Percentiles rank a stretch among this genome's conserved stretches.
These are phyloP conservation scores for Drosophila albomicans DNA, from an alignment of 1,140 invertebrate genomes.

Conservation along the genomic window DNA sequence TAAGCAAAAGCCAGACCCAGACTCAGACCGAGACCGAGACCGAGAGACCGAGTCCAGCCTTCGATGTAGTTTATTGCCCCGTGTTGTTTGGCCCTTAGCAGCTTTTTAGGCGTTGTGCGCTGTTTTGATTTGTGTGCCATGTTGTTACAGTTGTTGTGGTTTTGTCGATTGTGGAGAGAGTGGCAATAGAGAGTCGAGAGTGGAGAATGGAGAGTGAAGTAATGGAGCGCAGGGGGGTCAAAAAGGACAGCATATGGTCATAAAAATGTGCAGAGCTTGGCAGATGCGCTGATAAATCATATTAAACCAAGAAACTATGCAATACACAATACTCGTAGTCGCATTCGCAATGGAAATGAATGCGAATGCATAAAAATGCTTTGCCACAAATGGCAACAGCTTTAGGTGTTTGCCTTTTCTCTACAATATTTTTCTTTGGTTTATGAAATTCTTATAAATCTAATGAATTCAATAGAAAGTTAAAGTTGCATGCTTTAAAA, in stretches of 20 bases:
- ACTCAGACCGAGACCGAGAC: conserved; percentile 3
- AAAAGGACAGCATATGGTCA: conserved; percentile 64
- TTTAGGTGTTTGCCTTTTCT: conserved; percentile 8
- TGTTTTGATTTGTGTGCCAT: conserved; percentile 75
- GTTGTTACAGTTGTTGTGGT: conserved; percentile 66
- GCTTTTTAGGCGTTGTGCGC: conserved; percentile 74
- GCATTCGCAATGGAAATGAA: conserved; percentile 29
- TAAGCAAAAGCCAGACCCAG: conserved; percentile 12
- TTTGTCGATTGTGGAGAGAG: conserved; percentile 55
- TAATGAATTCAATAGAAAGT: no score
- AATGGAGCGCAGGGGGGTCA: neutral
- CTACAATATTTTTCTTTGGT: neutral
- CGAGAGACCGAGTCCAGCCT: conserved; percentile 50
- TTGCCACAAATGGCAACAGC: conserved; percentile 44
- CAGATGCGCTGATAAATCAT: conserved; percentile 73
- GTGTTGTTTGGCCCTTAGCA: conserved; percentile 50
- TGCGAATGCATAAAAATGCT: conserved; percentile 66
- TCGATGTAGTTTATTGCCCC: conserved; percentile 73
- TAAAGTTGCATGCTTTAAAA: no score
- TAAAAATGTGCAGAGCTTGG: conserved; percentile 75
- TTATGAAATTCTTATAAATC: conserved; percentile 3
- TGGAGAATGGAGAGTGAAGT: neutral
- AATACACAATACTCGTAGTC: conserved; percentile 33
- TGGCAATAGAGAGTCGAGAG: no score
- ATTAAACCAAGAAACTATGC: conserved; percentile 66